Conservation (phyloP, 2,888 invertebrate genomes). For the Brachynemurus nebulosus region DNA sequence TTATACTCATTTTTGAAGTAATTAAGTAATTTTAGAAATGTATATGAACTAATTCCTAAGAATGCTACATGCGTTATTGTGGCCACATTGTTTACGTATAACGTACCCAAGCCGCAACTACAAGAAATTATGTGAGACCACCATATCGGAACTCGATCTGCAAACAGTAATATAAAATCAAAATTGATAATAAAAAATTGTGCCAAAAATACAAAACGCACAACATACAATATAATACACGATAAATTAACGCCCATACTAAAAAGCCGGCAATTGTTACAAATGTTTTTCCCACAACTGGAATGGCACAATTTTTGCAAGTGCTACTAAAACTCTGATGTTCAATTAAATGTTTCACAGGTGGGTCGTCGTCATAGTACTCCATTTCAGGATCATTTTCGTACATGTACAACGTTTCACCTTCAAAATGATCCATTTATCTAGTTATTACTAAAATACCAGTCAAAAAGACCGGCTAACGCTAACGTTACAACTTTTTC, state of each 20-base stretch:
- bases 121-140: background rate
- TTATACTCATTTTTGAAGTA: conserved; percentile 1
- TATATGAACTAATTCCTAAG: background rate
- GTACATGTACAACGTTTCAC: background rate
- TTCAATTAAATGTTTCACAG: background rate
- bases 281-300: background rate
- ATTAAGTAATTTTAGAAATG: background rate
- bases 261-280: background rate
- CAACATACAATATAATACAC: background rate
- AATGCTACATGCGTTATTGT: background rate
- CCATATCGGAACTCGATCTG: background rate
- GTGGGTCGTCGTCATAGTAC: conserved; percentile 2
- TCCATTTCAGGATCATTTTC: background rate
- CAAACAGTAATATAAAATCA: background rate
- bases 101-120: background rate
- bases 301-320: background rate
- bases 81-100: background rate
- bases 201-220: background rate
- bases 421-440: background rate
- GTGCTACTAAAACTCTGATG: background rate
- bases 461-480: too few relatives aligned
- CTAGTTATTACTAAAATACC: background rate
- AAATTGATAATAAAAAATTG: too few relatives aligned
- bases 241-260: conserved; percentile 1
- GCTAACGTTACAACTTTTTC: too few relatives aligned